A percentile compares a stretch with the other conserved stretches of the same genome.
These are phyloP conservation scores for Fulmarus glacialis DNA, from an alignment of 2,113 vertebrate species.

Conservation along the genomic window DNA sequence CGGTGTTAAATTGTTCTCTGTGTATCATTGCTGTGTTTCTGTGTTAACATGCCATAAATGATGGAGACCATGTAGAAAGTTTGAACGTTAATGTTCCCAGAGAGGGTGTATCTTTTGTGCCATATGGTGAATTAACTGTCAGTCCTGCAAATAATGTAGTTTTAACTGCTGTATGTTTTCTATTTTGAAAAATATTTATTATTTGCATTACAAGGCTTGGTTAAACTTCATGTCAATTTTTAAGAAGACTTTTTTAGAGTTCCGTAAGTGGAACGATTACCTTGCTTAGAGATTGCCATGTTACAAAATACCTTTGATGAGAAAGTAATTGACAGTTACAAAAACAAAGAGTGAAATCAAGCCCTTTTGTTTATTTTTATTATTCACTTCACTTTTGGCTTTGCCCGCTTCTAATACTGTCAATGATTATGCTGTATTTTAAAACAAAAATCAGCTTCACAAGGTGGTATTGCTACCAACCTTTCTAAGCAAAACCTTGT, in stretches of 20 bases:
- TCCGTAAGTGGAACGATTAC: neutral
- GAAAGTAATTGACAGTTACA: neutral
- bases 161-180: neutral
- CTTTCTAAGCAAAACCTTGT: neutral
- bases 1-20: neutral
- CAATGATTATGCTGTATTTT: constrained; percentile 19
- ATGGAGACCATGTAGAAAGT: fast-evolving
- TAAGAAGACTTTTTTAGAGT: neutral
- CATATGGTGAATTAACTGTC: neutral
- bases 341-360: neutral
- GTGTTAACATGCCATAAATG: neutral
- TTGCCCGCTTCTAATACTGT: neutral
- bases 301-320: neutral
- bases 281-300: neutral
- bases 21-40: neutral
- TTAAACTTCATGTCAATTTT: neutral
- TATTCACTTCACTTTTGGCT: constrained; percentile 3
- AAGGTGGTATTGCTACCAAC: neutral
- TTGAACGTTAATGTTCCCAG: neutral
- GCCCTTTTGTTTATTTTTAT: neutral
- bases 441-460: neutral
- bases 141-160: neutral
- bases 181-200: neutral
- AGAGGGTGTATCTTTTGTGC: neutral
- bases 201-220: neutral